These are phyloP conservation scores for Cylindroiulus punctatus DNA, from an alignment of 2,888 invertebrate genomes.

Conservation along the genomic window DNA sequence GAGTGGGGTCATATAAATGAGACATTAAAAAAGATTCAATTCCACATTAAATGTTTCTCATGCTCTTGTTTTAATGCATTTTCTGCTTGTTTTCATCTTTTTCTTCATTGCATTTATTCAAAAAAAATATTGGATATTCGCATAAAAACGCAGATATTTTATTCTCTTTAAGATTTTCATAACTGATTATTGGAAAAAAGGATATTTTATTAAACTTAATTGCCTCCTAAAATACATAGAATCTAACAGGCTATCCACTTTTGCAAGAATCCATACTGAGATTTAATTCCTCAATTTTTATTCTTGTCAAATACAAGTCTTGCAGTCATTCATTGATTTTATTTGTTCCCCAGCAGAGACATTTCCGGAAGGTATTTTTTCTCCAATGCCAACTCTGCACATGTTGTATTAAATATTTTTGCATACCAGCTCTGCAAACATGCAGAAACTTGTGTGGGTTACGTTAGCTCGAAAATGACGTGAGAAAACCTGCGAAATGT, in stretches of 20 bases:
- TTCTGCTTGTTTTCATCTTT: background rate
- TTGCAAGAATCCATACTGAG: background rate
- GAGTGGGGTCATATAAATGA: too few relatives aligned
- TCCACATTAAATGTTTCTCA: background rate
- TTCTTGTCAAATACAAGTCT: background rate
- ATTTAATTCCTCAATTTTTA: background rate
- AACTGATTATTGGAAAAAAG: background rate
- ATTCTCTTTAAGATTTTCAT: background rate
- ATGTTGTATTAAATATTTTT: background rate
- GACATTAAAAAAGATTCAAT: too few relatives aligned
- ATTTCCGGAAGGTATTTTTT: background rate
- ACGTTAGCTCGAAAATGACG: background rate
- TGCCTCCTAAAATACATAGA: background rate
- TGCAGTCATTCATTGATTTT: background rate
- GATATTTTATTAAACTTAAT: background rate
- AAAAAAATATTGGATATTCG: background rate
- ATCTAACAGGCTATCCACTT: too few relatives aligned
- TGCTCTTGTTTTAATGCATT: background rate
- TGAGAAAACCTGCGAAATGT: background rate
- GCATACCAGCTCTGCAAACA: background rate
- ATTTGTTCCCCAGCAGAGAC: background rate
- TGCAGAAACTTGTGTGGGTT: background rate
- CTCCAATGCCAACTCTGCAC: background rate
- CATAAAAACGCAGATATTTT: conserved; percentile 7
- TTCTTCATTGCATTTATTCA: background rate